phyloP scores from a whole-genome alignment of 2,888 invertebrate genomes.

The Cyclophora punctaria region DNA sequence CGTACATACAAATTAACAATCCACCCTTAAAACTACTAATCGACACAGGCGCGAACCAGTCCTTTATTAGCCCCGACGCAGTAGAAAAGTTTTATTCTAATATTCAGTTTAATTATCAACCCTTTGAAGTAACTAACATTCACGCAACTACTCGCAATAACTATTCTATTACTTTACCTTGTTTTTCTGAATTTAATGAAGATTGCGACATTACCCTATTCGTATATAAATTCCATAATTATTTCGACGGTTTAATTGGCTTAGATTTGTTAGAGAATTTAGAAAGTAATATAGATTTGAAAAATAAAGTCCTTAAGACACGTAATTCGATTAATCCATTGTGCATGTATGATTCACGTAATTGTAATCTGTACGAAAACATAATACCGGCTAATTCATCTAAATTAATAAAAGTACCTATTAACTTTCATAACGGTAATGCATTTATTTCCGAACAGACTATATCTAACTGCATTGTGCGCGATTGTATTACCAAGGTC shows the following conservation, averaged over 20 bases:
- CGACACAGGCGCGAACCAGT: too few species aligned
- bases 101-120: conserved; percentile 11
- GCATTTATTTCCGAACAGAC: conserved; percentile 13
- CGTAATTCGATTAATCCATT: conserved; percentile 8
- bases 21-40: too few species aligned
- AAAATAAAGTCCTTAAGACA: conserved; percentile 12
- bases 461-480: conserved; percentile 18
- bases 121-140: conserved; percentile 22
- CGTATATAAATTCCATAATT: conserved; percentile 24
- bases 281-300: conserved; percentile 19
- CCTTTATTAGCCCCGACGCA: too few species aligned
- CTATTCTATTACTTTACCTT: conserved; percentile 21
- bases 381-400: conserved; percentile 19
- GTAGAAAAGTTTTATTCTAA: too few species aligned
- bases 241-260: conserved; percentile 10
- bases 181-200: conserved; percentile 16
- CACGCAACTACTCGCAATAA: conserved; percentile 19
- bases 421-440: conserved; percentile 17
- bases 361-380: conserved; percentile 20
- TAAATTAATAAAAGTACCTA: conserved; percentile 18
- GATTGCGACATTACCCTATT: conserved; percentile 13
- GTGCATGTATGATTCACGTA: conserved; percentile 16
- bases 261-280: conserved; percentile 21
- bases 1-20: too few species aligned
- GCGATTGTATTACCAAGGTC: conserved; percentile 19